Evolutionary conservation across 2,888 invertebrate species (phyloP).

Genomic region (Torymus auratus): DNA sequence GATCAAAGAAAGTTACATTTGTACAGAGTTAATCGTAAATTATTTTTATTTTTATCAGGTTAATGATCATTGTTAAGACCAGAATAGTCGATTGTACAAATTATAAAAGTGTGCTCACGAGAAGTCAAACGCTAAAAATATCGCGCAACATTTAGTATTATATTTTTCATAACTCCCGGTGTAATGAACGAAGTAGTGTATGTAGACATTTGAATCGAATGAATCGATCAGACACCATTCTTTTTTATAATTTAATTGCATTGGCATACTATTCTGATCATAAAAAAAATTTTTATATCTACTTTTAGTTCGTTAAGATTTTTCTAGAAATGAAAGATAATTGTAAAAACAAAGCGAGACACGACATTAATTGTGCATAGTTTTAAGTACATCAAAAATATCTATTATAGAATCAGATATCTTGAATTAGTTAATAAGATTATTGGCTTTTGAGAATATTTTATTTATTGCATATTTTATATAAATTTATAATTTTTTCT

Average conservation of each 20-base stretch:
- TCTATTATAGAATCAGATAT: constrained; percentile 34
- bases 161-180: constrained; percentile 75
- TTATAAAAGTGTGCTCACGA: constrained; percentile 63
- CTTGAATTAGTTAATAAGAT: constrained; percentile 24
- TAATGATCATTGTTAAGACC: constrained; percentile 66
- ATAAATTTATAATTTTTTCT: constrained; percentile 17
- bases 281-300: constrained; percentile 24
- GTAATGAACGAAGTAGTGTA: constrained; percentile 61
- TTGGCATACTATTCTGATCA: constrained; percentile 32
- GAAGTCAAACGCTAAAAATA: constrained; percentile 50
- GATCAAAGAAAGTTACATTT: constrained; percentile 59
- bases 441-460: constrained; percentile 20
- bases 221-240: constrained; percentile 33
- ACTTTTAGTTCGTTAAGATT: constrained; percentile 27
- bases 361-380: constrained; percentile 8
- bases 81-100: constrained; percentile 73
- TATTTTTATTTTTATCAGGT: constrained; percentile 61
- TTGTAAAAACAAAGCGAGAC: constrained; percentile 31
- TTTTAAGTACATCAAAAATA: constrained; percentile 19
- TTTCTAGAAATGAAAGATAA: constrained; percentile 1
- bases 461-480: constrained; percentile 33
- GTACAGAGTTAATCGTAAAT: constrained; percentile 64
- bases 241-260: constrained; percentile 30
- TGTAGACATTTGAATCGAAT: constrained; percentile 42
- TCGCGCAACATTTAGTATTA: constrained; percentile 69